Evolutionary conservation across 2,888 invertebrate species (phyloP), one percentile per base, ranked within the genome.

Genomic region (Morpho deidamia): DNA sequence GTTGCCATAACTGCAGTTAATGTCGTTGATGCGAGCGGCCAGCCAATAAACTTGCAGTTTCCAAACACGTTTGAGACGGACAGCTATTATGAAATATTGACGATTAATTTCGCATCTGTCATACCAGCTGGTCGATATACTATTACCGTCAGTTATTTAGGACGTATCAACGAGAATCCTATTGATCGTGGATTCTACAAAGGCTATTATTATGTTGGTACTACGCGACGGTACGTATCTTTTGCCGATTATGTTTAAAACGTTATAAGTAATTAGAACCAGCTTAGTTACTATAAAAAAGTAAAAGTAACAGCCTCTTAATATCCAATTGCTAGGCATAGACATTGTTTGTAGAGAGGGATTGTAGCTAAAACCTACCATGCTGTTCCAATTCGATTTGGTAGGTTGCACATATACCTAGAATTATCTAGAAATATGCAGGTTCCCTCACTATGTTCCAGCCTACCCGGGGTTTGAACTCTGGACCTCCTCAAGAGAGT

Each of bases 121-220:
- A 67, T 89, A 7, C 9, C 57, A 1, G 53, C 61, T 50, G 86
- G 88, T 1, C 67, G 62, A 39, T 89, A 89, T 61, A 74, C 67
- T 8, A 78, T 89, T 41, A 65, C 64, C 4, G 65, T 89, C 11
- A 62, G 62, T 7, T 89, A 81, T 61, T 57, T 61, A 9, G 86
- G 84, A 3, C 65, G 56, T 11, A 88, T 89, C 52, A 82, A 84
- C 38, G 68, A 71, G 4, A 89, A 87, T 53, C 88, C 85, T 0
- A 8, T 75, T 5, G 86, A 86, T 32, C 76, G 89, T 67, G 89
- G 89, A 1, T 85, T 89, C 58, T 89, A 89, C 61, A 81, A 76
- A 53, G 89, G 89, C 0, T 84, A 85, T 55, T 89, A 89, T 50
- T 84, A 75, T 51, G 10, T 59, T 0, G 72, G 75, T 34, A 71